Evolutionary conservation across 64 coral and sea anemone species (phyloP), one percentile per base, ranked within the genome.

Genomic region (Hydrozoanthus tunicans): DNA sequence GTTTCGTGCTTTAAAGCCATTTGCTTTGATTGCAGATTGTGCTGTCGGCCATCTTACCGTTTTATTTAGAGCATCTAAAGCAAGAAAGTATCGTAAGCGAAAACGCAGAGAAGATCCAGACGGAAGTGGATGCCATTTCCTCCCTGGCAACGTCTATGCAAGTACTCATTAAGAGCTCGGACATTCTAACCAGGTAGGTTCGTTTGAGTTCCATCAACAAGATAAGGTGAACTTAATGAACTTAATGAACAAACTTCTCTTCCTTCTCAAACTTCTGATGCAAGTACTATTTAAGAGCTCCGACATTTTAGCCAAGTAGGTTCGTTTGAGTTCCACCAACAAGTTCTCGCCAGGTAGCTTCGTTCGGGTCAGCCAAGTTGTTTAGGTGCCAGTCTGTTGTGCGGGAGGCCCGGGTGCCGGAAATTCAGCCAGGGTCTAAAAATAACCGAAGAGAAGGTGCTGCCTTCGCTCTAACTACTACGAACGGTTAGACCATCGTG

Each of bases 231-330:
- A 20, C 20, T 20, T 20, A 20, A 20, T 20, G 20, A 20, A 20
- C 20, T 20, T 20, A 20, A 20, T 20, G 20, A 20, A 20, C 20
- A 20, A 20, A 20, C 20, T 20, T 20, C 20, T 20, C 20, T 20
- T 20, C 20, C 20, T 20, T 20, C 20, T 20, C 20, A 20, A 20
- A 20, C 20, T 20, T 20, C 20, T 20, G 20, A 95, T 99, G 20
- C 92, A 95, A 64, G 96, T 99, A 10, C 79, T 99, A n/a, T 77
- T 99, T 12, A 99, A 99, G 85, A 95, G 94, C 60, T 95, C 92
- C 11, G 92, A 93, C 62, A 85, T 90, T 53, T 78, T 94, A 11
- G 82, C 86, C 3, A 94, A 66, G 93, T 94, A 25, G 4, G 9
- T 75, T 4, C 72, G 11, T 52, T 5, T 73, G 24, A 26, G 1